Conservation (phyloP, 2,113 vertebrate genomes). For the Phalacrocorax carbo region DNA sequence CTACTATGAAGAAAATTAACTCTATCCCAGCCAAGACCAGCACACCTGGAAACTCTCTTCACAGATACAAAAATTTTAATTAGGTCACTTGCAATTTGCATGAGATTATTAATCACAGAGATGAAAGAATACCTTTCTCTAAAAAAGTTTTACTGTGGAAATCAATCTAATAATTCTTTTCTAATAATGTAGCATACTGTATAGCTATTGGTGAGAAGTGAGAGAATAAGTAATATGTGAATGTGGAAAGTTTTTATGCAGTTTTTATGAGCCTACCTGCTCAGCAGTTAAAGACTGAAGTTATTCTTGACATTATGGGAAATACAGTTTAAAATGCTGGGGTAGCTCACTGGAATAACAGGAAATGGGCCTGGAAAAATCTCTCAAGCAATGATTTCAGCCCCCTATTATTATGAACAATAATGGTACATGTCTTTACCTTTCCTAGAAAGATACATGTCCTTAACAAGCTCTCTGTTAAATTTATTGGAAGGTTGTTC, state of each 20-base stretch:
- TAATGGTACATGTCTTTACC: background rate
- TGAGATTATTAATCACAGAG: background rate
- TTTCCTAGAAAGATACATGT: background rate
- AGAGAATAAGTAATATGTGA: background rate
- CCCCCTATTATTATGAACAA: background rate
- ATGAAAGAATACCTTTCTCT: background rate
- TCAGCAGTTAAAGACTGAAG: background rate
- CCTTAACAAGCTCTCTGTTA: background rate
- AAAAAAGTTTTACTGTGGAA: background rate
- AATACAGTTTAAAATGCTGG: background rate
- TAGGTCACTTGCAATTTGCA: background rate
- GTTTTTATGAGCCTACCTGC: background rate
- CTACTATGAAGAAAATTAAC: too few species aligned
- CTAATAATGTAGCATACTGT: background rate
- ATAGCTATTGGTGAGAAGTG: background rate
- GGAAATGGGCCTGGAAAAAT: background rate
- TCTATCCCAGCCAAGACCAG: too few species aligned
- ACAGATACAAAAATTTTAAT: background rate
- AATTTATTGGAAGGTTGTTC: background rate
- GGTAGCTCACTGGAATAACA: background rate
- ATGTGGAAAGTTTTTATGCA: background rate
- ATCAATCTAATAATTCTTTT: background rate
- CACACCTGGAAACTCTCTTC: background rate
- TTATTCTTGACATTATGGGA: background rate
- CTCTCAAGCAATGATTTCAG: background rate